A percentile compares a stretch with the other conserved stretches of the same genome.
Evolutionary conservation across 2,888 invertebrate genomes (phyloP).

Genomic region (Belgica antarctica): DNA sequence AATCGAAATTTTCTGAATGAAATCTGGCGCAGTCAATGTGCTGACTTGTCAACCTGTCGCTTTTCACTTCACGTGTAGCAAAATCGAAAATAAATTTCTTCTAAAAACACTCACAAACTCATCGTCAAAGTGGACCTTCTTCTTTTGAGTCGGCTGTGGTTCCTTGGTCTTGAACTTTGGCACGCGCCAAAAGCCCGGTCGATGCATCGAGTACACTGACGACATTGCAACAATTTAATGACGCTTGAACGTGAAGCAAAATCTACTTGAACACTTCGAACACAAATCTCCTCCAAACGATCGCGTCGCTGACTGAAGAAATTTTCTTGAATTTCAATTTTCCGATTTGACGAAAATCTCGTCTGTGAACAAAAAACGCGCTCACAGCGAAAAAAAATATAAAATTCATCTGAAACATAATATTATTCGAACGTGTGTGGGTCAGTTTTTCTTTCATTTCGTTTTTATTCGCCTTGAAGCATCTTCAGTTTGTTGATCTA

Average conservation of each 20-base stretch:
- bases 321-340: conserved; percentile 19
- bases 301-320: conserved; percentile 35
- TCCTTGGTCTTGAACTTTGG: conserved; percentile 50
- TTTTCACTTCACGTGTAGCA: background rate
- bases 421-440: background rate
- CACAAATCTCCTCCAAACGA: conserved; percentile 40
- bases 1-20: background rate
- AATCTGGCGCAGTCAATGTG: background rate
- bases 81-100: background rate
- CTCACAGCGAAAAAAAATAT: background rate
- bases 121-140: conserved; percentile 32
- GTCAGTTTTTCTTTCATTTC: background rate
- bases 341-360: conserved; percentile 39
- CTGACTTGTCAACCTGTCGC: conserved; percentile 3
- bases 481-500: background rate
- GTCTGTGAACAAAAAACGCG: no score
- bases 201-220: conserved; percentile 49
- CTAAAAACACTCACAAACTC: conserved; percentile 31
- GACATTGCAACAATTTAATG: conserved; percentile 26
- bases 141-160: conserved; percentile 24
- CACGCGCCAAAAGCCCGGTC: conserved; percentile 64
- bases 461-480: background rate
- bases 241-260: conserved; percentile 10
- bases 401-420: background rate
- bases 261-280: no score